Conservation (phyloP, 2,888 invertebrate species). For the Clusia tigrina region DNA sequence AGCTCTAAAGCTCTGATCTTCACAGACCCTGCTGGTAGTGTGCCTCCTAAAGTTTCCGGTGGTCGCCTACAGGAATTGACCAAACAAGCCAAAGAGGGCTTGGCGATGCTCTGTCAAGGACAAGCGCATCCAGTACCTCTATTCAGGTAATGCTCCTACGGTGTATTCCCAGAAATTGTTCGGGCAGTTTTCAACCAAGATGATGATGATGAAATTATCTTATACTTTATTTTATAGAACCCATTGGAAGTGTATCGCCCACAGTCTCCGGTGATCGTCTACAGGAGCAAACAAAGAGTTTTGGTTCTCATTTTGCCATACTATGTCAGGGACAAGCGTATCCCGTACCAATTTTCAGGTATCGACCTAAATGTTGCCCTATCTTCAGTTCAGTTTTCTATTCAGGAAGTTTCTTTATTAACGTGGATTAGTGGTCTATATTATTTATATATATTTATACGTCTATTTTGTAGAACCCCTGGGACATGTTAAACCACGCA, state of each 20-base stretch:
- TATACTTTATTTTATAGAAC: constrained; percentile 65
- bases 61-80: constrained; percentile 68
- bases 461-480: constrained; percentile 52
- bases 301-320: constrained; percentile 68
- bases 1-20: constrained; percentile 8
- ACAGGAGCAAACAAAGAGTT: constrained; percentile 66
- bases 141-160: constrained; percentile 66
- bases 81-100: constrained; percentile 31
- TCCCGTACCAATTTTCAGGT: constrained; percentile 80
- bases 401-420: constrained; percentile 30
- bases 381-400: constrained; percentile 11
- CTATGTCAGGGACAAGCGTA: constrained; percentile 79
- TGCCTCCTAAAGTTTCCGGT: constrained; percentile 65
- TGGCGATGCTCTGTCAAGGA: constrained; percentile 67
- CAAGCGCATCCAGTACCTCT: constrained; percentile 69
- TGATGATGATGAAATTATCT: background rate
- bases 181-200: constrained; percentile 35
- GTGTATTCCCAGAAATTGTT: constrained; percentile 18
- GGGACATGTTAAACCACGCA: constrained; percentile 60
- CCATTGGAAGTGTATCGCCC: constrained; percentile 74
- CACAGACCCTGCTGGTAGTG: constrained; percentile 67
- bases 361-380: constrained; percentile 52
- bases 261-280: constrained; percentile 69
- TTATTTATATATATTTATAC: background rate
- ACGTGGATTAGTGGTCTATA: background rate